A percentile compares a stretch with the other conserved stretches of the same genome.
phyloP scores from a whole-genome alignment of 2,113 vertebrate genomes.

The Struthio camelus region DNA sequence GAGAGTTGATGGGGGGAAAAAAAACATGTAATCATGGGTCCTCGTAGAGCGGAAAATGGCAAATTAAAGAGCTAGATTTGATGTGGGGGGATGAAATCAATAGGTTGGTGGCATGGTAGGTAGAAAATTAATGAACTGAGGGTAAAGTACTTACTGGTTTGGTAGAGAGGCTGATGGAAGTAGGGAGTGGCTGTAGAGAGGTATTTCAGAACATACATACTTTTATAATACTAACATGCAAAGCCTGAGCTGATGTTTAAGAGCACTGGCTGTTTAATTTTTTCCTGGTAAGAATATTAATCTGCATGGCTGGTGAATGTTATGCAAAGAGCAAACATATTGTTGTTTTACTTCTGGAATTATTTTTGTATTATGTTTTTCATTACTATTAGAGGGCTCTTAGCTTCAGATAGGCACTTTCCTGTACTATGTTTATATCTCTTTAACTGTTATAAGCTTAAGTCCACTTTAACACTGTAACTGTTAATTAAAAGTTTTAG shows the following conservation, averaged over 20 bases:
- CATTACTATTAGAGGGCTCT: not conserved
- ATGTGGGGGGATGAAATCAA: not conserved
- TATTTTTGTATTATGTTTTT: not conserved
- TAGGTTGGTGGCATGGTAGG: not conserved
- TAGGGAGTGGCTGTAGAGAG: not conserved
- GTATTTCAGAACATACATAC: not conserved
- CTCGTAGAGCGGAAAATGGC: not conserved
- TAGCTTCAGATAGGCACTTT: not conserved
- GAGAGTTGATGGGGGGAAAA: not conserved
- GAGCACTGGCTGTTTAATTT: not conserved
- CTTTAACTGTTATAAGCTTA: not conserved
- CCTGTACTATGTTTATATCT: not conserved
- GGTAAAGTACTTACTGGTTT: not conserved
- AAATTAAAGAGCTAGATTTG: not conserved
- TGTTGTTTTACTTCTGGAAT: not conserved
- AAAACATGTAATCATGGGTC: not conserved
- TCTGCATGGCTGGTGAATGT: not conserved
- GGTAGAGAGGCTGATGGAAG: not conserved
- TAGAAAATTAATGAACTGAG: not conserved
- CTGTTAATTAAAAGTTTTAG: not conserved
- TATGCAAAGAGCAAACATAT: not conserved
- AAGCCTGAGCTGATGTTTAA: not conserved
- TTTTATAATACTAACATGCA: not conserved
- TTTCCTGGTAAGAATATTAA: not conserved
- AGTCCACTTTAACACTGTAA: not conserved